phyloP scores from a whole-genome alignment of 2,797 vertebrate genomes.

The Syngnathus rostellatus region DNA sequence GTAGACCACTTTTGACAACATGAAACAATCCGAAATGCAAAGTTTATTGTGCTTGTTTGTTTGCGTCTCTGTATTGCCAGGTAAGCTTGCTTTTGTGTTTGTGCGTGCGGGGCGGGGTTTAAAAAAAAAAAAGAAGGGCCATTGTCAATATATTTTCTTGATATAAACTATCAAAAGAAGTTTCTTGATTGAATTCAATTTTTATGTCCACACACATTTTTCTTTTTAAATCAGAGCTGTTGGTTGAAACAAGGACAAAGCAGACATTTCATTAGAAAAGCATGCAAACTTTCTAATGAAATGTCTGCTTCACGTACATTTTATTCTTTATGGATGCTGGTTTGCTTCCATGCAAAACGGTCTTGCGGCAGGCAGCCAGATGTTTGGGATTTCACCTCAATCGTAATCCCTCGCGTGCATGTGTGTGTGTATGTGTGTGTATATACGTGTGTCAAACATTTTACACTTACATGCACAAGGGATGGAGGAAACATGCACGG shows the following conservation, averaged over 20 bases:
- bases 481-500: background rate
- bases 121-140: background rate
- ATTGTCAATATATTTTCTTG: background rate
- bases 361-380: constrained; percentile 14
- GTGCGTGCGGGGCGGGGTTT: background rate
- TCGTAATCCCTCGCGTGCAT: constrained; percentile 35
- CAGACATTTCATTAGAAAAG: too few species aligned
- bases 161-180: background rate
- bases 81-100: constrained; percentile 40
- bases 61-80: constrained; percentile 36
- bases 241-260: too few species aligned
- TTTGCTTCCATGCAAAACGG: background rate
- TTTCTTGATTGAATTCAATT: background rate
- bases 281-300: background rate
- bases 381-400: constrained; percentile 41
- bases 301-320: background rate
- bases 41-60: constrained; percentile 35
- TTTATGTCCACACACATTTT: background rate
- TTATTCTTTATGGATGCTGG: background rate
- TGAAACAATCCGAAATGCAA: constrained; percentile 41
- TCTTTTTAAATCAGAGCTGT: too few species aligned
- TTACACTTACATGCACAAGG: background rate
- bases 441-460: background rate
- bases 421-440: background rate
- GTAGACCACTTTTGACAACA: constrained; percentile 35